These are phyloP conservation scores for Peromyscus aztecus DNA, from an alignment of 2,797 vertebrate species.

Conservation along the genomic window DNA sequence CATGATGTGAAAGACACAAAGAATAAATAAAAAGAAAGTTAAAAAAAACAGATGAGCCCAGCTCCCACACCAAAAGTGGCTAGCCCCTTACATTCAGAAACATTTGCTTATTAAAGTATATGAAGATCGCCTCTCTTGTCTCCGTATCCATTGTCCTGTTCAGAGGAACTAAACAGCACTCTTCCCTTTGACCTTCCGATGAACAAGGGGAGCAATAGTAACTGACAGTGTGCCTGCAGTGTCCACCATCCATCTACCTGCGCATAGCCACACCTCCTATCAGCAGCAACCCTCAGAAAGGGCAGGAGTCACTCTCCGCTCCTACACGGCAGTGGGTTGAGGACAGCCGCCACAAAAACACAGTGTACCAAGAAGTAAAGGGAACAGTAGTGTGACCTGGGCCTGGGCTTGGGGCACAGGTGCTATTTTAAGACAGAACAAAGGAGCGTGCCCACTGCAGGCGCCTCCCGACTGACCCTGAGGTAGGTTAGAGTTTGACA, in stretches of 20 bases:
- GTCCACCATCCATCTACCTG: neutral
- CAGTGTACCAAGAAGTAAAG: neutral
- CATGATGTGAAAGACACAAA: neutral
- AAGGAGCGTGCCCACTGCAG: neutral
- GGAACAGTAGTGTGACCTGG: neutral
- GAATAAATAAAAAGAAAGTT: neutral
- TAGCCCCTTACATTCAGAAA: neutral
- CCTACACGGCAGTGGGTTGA: neutral
- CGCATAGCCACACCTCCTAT: neutral
- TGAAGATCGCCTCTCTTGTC: neutral
- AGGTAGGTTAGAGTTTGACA: neutral
- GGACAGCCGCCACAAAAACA: neutral
- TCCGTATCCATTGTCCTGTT: neutral
- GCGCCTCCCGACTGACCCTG: slow-evolving; percentile 14
- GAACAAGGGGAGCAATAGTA: neutral
- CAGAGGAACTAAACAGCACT: neutral
- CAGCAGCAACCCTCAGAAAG: neutral
- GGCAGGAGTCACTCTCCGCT: neutral
- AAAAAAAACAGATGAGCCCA: neutral
- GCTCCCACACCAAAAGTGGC: neutral
- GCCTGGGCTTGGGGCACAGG: neutral
- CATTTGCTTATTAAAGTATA: slow-evolving; percentile 14
- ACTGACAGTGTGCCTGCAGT: neutral
- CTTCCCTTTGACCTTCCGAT: neutral
- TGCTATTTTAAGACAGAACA: neutral